These are phyloP conservation scores for Pempheris klunzingeri DNA, from an alignment of 2,797 vertebrate species.

Conservation along the genomic window DNA sequence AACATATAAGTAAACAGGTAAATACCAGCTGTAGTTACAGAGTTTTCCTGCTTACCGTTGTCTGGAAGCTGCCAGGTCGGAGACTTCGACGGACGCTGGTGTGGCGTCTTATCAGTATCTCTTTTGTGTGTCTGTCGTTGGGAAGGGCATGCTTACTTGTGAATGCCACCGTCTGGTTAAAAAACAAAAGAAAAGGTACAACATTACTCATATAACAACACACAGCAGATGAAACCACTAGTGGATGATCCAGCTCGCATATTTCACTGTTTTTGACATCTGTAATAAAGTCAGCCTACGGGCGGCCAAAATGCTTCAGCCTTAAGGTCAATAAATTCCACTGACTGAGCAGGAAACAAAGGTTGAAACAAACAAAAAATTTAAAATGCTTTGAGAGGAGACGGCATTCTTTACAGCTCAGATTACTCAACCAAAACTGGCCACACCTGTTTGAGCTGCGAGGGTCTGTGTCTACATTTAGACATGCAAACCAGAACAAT, in stretches of 20 bases:
- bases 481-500: not conserved
- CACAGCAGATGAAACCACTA: not conserved
- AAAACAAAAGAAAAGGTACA: conserved; percentile 14
- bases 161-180: conserved; percentile 91
- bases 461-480: conserved; percentile 12
- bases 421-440: conserved; percentile 63
- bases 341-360: conserved; percentile 1
- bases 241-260: not conserved
- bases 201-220: not conserved
- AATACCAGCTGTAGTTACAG: not conserved
- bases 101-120: conserved; percentile 95
- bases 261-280: not conserved
- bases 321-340: not conserved
- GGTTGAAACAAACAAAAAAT: not conserved
- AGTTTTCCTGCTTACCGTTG: conserved; percentile 63
- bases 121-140: conserved; percentile 89
- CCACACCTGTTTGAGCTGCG: conserved; percentile 52
- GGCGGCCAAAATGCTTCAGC: not conserved
- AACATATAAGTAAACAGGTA: not conserved
- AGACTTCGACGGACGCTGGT: conserved; percentile 92
- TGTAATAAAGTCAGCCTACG: not conserved
- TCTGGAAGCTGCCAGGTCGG: conserved; percentile 79
- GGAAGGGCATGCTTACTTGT: conserved; percentile 91
- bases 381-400: conserved; percentile 28
- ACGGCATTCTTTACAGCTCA: conserved; percentile 37